These are phyloP conservation scores for Eutrigla gurnardus DNA, from an alignment of 2,797 vertebrate species.

Conservation along the genomic window DNA sequence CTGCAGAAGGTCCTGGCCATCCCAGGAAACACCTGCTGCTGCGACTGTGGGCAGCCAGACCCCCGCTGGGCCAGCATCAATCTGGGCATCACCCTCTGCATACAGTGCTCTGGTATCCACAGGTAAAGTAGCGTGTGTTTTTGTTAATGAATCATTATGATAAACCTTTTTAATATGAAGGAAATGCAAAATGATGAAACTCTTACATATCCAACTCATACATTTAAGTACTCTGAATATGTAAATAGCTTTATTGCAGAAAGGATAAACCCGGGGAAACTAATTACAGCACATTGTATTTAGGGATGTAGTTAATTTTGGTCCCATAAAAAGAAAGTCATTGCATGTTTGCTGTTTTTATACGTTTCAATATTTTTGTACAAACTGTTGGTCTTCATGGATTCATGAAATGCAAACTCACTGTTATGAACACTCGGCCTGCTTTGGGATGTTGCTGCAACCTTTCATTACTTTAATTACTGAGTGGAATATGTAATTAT, in stretches of 20 bases:
- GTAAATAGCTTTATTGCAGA: not conserved
- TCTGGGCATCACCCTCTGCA: conserved; percentile 92
- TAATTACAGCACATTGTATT: conserved; percentile 13
- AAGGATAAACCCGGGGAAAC: not conserved
- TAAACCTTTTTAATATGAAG: not conserved
- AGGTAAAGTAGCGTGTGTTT: conserved; percentile 66
- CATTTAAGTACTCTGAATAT: not conserved
- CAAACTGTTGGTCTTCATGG: conserved; percentile 14
- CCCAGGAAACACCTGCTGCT: conserved; percentile 92
- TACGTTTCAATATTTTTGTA: not conserved
- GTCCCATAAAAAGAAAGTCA: conserved; percentile 9
- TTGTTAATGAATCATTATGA: not conserved
- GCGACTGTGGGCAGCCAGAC: conserved; percentile 94
- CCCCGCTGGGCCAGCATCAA: conserved; percentile 99
- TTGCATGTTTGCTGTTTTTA: conserved; percentile 19
- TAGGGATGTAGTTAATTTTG: conserved; percentile 27
- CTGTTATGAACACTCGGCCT: conserved; percentile 20
- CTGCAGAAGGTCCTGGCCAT: conserved; percentile 93
- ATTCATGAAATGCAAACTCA: conserved; percentile 53
- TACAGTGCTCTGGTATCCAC: conserved; percentile 90
- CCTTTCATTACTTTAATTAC: conserved; percentile 28
- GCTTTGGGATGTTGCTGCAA: conserved; percentile 8
- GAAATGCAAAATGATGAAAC: not conserved
- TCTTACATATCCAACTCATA: not conserved
- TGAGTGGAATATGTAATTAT: conserved; percentile 21